Evolutionary conservation across 2,888 invertebrate species (phyloP).

Genomic region (Diaphora mendica): DNA sequence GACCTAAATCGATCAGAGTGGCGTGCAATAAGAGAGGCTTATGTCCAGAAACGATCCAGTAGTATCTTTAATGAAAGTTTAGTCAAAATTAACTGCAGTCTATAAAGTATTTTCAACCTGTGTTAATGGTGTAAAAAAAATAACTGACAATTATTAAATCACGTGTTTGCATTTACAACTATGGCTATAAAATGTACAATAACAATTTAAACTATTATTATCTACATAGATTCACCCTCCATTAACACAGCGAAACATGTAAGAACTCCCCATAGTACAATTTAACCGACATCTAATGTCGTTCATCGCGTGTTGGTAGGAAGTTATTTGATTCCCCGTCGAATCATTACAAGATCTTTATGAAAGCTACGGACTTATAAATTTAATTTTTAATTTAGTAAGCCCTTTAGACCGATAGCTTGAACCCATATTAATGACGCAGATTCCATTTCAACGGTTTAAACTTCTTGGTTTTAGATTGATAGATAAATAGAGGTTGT

Average conservation of each 20-base stretch:
- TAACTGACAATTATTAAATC: no score
- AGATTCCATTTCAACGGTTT: conserved; percentile 32
- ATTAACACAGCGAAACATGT: conserved; percentile 15
- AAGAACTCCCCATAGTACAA: conserved; percentile 5
- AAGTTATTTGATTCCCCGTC: conserved; percentile 37
- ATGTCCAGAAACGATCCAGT: no score
- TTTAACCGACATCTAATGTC: conserved; percentile 9
- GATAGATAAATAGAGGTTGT: conserved; percentile 32
- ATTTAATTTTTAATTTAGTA: conserved; percentile 50
- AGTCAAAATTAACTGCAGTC: no score
- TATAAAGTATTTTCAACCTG: no score
- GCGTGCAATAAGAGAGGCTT: no score
- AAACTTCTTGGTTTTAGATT: conserved; percentile 33
- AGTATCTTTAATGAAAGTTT: no score
- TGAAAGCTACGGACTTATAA: conserved; percentile 36
- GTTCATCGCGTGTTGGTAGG: conserved; percentile 41
- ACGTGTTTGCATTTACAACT: not conserved
- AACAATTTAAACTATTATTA: conserved; percentile 14
- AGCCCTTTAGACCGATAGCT: conserved; percentile 27
- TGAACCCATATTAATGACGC: conserved; percentile 35
- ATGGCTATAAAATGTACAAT: conserved; percentile 1
- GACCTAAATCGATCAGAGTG: no score
- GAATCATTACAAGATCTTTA: conserved; percentile 48
- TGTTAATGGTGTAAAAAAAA: no score
- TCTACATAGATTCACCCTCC: conserved; percentile 10